phyloP scores from a whole-genome alignment of 2,888 invertebrate species.

The Tetragonisca angustula region DNA sequence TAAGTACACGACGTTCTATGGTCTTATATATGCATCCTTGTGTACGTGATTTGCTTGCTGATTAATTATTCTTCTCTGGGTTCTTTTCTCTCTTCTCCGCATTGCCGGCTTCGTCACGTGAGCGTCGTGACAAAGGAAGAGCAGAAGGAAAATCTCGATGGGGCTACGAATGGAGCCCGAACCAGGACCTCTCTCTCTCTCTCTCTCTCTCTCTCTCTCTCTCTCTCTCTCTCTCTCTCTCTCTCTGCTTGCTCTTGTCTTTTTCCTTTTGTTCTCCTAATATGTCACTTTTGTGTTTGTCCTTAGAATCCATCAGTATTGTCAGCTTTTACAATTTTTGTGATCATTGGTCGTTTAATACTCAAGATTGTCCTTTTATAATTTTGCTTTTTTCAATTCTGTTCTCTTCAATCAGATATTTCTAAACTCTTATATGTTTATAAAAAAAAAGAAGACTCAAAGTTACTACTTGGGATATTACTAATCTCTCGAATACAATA shows the following conservation, averaged over 20 bases:
- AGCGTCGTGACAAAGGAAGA: conserved; percentile 49
- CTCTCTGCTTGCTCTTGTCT: conserved; percentile 30
- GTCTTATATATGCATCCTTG: conserved; percentile 70
- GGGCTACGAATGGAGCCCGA: conserved; percentile 20
- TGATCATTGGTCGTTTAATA: not conserved
- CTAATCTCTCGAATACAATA: no score
- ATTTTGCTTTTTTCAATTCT: not conserved
- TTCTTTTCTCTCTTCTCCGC: conserved; percentile 42
- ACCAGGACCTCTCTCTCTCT: conserved; percentile 39
- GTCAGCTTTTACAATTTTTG: not conserved
- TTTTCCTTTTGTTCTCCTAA: not conserved
- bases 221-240: conserved; percentile 56
- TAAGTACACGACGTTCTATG: conserved; percentile 44
- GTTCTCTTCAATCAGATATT: no score
- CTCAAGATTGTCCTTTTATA: not conserved
- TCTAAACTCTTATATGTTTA: no score
- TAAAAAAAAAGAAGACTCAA: no score
- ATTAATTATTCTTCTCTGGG: conserved; percentile 75
- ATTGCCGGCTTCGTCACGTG: conserved; percentile 35
- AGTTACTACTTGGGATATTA: no score
- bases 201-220: conserved; percentile 61
- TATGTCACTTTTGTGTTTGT: not conserved
- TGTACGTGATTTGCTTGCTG: conserved; percentile 77
- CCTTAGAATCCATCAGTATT: not conserved
- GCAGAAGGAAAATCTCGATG: conserved; percentile 29